Conservation (phyloP, 2,888 invertebrate genomes). For the Thymelicus lineola region DNA sequence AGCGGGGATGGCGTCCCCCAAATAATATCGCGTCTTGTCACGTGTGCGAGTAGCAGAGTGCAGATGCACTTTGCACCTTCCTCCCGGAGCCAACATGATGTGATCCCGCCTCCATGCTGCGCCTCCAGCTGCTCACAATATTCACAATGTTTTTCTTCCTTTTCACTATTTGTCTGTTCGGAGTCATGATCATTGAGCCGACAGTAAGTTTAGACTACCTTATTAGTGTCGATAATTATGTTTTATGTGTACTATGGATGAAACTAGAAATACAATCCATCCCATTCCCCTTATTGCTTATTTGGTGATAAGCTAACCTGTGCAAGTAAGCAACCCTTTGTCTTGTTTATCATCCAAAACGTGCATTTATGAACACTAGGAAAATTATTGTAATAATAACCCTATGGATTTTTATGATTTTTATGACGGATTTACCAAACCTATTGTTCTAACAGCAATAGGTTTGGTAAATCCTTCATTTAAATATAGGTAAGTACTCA, state of each 20-base stretch:
- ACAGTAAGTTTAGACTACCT: conserved; percentile 42
- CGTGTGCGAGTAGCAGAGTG: conserved; percentile 46
- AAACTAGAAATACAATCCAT: too few species aligned
- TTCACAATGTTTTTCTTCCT: conserved; percentile 64
- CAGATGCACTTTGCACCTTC: conserved; percentile 50
- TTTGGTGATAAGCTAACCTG: neutral
- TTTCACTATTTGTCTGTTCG: conserved; percentile 59
- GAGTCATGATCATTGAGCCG: conserved; percentile 52
- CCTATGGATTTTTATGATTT: too few species aligned
- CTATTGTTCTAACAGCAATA: too few species aligned
- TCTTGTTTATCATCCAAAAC: conserved; percentile 11
- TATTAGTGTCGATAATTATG: neutral
- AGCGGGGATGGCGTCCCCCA: conserved; percentile 43
- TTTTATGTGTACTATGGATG: too few species aligned
- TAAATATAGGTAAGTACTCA: neutral
- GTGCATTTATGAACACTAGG: neutral
- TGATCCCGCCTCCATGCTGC: conserved; percentile 56
- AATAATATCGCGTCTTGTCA: conserved; percentile 42
- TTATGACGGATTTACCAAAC: too few species aligned
- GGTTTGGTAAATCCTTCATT: too few species aligned
- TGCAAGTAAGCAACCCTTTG: neutral
- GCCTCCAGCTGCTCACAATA: conserved; percentile 53
- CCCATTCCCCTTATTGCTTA: neutral
- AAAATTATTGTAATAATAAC: neutral
- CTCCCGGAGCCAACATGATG: conserved; percentile 45